Evolutionary conservation across 2,888 invertebrate species (phyloP).

Genomic region (Lithophane semibrunnea): DNA sequence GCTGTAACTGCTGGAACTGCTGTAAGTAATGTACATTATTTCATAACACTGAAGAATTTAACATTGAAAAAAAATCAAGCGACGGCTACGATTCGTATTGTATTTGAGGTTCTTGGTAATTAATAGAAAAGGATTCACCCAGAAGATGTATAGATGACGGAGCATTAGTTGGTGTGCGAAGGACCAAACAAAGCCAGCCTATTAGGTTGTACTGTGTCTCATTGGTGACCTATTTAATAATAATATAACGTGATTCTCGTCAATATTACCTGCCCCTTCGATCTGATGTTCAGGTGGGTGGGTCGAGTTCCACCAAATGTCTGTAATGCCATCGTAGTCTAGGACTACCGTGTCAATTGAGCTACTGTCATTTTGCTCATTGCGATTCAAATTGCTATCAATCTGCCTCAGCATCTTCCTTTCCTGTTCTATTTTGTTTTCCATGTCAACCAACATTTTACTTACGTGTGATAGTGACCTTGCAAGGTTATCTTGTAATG

Average conservation of each 20-base stretch:
- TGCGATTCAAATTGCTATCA: neutral
- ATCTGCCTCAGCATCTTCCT: slow-evolving; percentile 1
- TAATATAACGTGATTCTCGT: neutral
- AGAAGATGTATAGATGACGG: neutral
- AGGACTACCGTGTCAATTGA: too few relatives aligned
- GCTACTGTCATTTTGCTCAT: neutral
- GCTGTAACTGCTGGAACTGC: neutral
- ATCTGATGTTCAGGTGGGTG: neutral
- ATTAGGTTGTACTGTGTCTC: neutral
- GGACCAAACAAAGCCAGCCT: neutral
- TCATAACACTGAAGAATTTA: neutral
- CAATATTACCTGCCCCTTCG: neutral
- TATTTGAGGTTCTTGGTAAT: neutral
- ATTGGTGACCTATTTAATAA: neutral
- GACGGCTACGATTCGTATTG: neutral
- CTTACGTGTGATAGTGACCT: slow-evolving; percentile 7
- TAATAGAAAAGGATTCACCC: neutral
- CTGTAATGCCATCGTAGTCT: neutral
- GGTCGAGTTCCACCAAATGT: slow-evolving; percentile 2
- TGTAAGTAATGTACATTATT: neutral
- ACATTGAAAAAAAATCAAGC: neutral
- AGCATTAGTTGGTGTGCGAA: neutral
- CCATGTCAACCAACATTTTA: slow-evolving; percentile 19
- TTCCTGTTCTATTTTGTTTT: slow-evolving; percentile 18
- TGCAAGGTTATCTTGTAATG: slow-evolving; percentile 14